Base-by-base conservation (phyloP, 1,140 invertebrate species). In the Aphelenchoides besseyi region DNA sequence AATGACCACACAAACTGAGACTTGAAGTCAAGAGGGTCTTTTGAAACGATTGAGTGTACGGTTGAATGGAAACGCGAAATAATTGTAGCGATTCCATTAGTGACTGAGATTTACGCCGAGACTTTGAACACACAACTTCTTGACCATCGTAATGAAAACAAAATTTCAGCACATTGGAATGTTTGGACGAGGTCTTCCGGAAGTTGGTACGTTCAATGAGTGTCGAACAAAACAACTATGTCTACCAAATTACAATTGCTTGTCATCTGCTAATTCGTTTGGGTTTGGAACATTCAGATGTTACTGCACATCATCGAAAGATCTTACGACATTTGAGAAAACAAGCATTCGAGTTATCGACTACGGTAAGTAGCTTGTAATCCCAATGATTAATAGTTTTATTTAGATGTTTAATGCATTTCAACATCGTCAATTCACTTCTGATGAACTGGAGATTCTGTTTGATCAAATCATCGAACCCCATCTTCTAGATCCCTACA, bases 271-370 rank as follows among this genome's bases (percentile, higher is more conserved):
- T 28, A 9, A 0, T 67, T 32, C 72, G 63, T 69, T 12, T 66
- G 9, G 68, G n/a, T 3, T 66, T 73, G 35, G 36, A 37, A 26
- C 32, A 72, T 69, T 30, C 1, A 0, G 12, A 30, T 16, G 33
- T 75, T 41, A 36, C 30, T 12, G 18, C 23, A n/a, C 74, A 23
- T 52, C n/a, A 29, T 23, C 16, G 3, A 16, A 73, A 30, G 23
- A 41, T 73, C 0, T 9, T 74, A 18, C 75, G 73, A n/a, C 62
- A 23, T 23, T 29, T 76, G 12, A 26, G 73, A 2, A 36, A 29
- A 3, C 32, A 55, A 63, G 29, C 64, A 28, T 77, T 74, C 29
- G 64, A 75, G 36, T 32, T 57, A 0, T 37, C 70, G 16, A 23
- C 35, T 8, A 48, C 53, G 18, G 72, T 73, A 63, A 52, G 53